A percentile compares a stretch with the other conserved stretches of the same genome.
These are phyloP conservation scores for Ochropleura leucogaster DNA, from an alignment of 2,888 invertebrate species.

Conservation along the genomic window DNA sequence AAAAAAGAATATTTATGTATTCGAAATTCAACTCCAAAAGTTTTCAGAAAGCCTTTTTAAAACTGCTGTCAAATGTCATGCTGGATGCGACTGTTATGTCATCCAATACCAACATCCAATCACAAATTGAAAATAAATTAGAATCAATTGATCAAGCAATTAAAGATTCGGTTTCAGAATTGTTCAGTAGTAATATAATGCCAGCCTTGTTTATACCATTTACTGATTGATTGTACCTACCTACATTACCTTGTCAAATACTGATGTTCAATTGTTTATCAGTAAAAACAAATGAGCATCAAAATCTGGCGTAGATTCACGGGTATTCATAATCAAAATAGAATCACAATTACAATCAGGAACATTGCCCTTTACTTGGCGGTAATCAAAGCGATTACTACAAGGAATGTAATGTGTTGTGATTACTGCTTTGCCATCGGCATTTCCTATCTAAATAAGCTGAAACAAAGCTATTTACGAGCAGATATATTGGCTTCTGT, in stretches of 20 bases:
- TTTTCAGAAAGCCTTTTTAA: not conserved
- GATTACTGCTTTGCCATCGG: slow-evolving; percentile 13
- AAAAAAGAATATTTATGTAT: not conserved
- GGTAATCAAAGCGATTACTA: slow-evolving; percentile 8
- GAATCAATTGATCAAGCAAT: slow-evolving; percentile 26
- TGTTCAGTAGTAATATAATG: not conserved
- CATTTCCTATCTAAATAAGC: slow-evolving; percentile 45
- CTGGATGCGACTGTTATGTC: not conserved
- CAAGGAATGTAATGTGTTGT: slow-evolving; percentile 10
- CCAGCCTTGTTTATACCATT: not conserved
- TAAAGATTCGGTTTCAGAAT: not conserved
- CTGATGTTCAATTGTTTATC: not conserved
- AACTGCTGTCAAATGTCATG: not conserved
- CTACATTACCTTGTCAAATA: not conserved
- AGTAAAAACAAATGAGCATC: slow-evolving; percentile 11
- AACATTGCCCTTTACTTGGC: slow-evolving; percentile 25
- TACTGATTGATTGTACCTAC: not conserved
- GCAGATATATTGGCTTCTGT: slow-evolving; percentile 26
- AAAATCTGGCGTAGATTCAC: slow-evolving; percentile 2
- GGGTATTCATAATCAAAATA: slow-evolving; percentile 12
- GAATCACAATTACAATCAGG: slow-evolving; percentile 2
- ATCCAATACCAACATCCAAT: not conserved
- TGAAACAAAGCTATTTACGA: slow-evolving; percentile 45
- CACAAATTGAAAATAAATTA: slow-evolving; percentile 34
- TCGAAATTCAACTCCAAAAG: not conserved